Conservation (phyloP, 2,888 invertebrate species). For the Bimastos eiseni region DNA sequence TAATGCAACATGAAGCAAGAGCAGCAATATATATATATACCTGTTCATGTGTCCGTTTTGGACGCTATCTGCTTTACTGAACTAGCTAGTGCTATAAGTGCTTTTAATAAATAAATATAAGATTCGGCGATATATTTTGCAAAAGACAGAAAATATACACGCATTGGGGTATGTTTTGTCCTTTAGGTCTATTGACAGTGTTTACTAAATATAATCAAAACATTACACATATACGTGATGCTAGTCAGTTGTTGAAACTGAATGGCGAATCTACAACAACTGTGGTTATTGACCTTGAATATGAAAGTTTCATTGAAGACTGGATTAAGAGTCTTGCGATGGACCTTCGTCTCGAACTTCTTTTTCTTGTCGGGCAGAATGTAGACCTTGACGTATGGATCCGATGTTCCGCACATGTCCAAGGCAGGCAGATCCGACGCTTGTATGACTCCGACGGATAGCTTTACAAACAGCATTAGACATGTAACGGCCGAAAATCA, state of each 20-base stretch:
- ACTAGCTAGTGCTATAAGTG: too few species aligned
- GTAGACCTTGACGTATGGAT: slow-evolving; percentile 96
- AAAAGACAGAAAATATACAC: too few species aligned
- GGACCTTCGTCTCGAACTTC: slow-evolving; percentile 99
- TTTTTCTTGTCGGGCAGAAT: slow-evolving; percentile 98
- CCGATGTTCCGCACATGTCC: slow-evolving; percentile 98
- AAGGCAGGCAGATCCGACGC: slow-evolving; percentile 96
- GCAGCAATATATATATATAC: too few species aligned
- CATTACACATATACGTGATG: too few species aligned
- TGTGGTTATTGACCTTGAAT: slow-evolving; percentile 82
- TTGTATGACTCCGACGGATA: slow-evolving; percentile 95
- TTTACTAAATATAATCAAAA: too few species aligned
- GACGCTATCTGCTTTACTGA: too few species aligned
- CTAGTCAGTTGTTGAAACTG: background rate
- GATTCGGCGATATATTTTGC: too few species aligned
- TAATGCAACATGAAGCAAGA: too few species aligned
- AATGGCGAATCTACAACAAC: background rate
- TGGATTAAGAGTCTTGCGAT: slow-evolving; percentile 95
- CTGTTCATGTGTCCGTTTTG: too few species aligned
- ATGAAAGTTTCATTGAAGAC: slow-evolving; percentile 98
- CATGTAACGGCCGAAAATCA: background rate
- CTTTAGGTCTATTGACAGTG: background rate
- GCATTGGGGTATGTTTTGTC: too few species aligned
- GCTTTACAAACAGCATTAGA: slow-evolving; percentile 57
- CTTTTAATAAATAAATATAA: too few species aligned